Evolutionary conservation across 1,140 invertebrate species (phyloP).

Genomic region (Leptopilina boulardi): DNA sequence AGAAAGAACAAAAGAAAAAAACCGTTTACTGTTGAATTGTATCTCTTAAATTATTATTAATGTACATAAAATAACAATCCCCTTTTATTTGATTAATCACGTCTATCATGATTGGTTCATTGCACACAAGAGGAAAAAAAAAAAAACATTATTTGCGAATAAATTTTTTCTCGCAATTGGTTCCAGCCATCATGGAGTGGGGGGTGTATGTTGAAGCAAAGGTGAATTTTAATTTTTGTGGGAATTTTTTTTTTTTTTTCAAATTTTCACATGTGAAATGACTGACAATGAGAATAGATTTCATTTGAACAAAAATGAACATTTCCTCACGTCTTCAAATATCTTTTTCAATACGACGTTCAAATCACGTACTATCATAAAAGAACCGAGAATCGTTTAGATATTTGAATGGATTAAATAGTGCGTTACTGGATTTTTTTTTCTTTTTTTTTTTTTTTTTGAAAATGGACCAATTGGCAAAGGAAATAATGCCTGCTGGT

Average conservation of each 20-base stretch:
- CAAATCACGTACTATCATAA: slow-evolving; percentile 8
- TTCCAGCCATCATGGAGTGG: not conserved
- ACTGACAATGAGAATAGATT: slow-evolving; percentile 31
- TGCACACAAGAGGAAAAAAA: no score
- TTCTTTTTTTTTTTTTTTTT: no score
- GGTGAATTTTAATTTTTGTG: slow-evolving; percentile 1
- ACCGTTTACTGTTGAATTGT: no score
- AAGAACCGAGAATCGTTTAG: slow-evolving; percentile 7
- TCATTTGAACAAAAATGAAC: not conserved
- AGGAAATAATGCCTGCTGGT: not conserved
- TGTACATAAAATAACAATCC: no score
- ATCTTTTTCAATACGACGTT: slow-evolving; percentile 11
- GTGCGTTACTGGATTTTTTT: slow-evolving; percentile 17
- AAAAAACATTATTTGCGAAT: slow-evolving; percentile 3
- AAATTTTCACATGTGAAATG: not conserved
- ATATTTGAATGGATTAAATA: slow-evolving; percentile 11
- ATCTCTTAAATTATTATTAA: no score
- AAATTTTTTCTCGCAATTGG: not conserved
- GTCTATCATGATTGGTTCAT: not conserved
- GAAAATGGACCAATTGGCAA: not conserved
- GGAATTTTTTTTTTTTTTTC: slow-evolving; percentile 5
- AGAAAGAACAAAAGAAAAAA: no score
- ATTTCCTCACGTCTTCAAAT: slow-evolving; percentile 22
- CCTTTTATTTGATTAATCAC: not conserved
- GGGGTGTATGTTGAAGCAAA: not conserved